Conservation (phyloP, 2,888 invertebrate species). For the Campoplex nolae region DNA sequence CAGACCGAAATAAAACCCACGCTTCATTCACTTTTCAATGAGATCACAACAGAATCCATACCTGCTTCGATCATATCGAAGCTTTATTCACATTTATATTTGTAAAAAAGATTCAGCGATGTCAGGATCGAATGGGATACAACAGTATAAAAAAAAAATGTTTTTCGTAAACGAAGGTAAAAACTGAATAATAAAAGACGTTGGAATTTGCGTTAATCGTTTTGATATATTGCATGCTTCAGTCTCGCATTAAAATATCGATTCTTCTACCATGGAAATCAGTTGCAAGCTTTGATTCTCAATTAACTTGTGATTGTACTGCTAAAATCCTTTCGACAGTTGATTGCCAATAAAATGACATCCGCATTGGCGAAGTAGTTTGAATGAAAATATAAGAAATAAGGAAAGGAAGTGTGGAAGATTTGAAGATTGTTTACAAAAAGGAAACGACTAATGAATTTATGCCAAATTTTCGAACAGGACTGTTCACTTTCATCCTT, state of each 20-base stretch:
- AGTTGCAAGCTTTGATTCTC: not conserved
- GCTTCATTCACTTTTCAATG: constrained; percentile 32
- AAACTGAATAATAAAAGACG: not conserved
- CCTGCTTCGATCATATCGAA: constrained; percentile 45
- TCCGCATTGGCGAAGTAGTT: not conserved
- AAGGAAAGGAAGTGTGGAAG: not conserved
- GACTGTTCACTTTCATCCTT: not conserved
- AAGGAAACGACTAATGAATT: not conserved
- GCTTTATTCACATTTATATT: not conserved
- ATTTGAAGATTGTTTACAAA: not conserved
- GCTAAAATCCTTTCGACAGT: not conserved
- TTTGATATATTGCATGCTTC: not conserved
- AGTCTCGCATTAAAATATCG: not conserved
- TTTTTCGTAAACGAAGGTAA: not conserved
- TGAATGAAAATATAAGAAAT: not conserved
- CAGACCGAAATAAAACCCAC: constrained; percentile 51
- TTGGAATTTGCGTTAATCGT: not conserved
- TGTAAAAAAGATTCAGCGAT: not conserved
- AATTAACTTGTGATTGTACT: not conserved
- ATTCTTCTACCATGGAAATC: not conserved
- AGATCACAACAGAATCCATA: constrained; percentile 15
- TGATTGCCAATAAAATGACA: not conserved
- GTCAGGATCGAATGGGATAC: not conserved
- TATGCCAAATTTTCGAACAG: not conserved
- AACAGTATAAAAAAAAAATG: not conserved